Base-by-base conservation (phyloP, 2,888 invertebrate genomes). In the Ormyrus rosae region DNA sequence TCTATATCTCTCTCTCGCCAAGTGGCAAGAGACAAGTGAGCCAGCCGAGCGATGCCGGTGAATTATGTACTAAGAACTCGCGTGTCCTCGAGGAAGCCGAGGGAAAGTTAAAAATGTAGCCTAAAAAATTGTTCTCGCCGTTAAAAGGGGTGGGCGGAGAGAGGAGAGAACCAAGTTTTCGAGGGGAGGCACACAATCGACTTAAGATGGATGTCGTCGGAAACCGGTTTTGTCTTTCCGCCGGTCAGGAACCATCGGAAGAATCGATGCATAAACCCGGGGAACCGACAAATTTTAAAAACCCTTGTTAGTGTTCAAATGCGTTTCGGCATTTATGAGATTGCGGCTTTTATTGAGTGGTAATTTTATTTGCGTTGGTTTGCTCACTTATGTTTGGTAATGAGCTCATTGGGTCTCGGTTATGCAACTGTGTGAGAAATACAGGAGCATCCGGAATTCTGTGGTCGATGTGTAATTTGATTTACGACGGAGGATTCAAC, bases 31-130 rank as follows among this genome's bases (percentile, higher is more conserved):
- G 77, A 60, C 78, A 75, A 71, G 60, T 13, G 75, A 67, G 63
- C 51, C 63, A 58, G 48, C 48, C 6, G 61, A 45, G 7, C 48
- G 34, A 19, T 19, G 19, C 5, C 65, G 9, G 10, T 73, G 67
- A 70, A 70, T 82, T 73, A 80, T 68, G 48, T n/a, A 13, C 19
- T 19, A 50, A 50, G 55, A 63, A 55, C 51, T 48, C 63, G 56
- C 46, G 45, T 55, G 70, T 64, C 67, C 69, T 70, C 75, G 56
- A 75, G 72, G 58, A 68, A 75, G 78, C 69, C 68, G 34, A 68
- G 72, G 71, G 65, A 80, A 75, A 75, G 70, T 82, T 78, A 80
- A 80, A 78, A 80, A 58, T 72, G 75, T 78, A 78, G 64, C 11
- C 56, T 63, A 71, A 72, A 78, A 69, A 77, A 81, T 73, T 74